Percentiles rank a stretch among this genome's conserved stretches.
phyloP scores from a whole-genome alignment of 2,113 vertebrate genomes.

The Glaucidium brasilianum region DNA sequence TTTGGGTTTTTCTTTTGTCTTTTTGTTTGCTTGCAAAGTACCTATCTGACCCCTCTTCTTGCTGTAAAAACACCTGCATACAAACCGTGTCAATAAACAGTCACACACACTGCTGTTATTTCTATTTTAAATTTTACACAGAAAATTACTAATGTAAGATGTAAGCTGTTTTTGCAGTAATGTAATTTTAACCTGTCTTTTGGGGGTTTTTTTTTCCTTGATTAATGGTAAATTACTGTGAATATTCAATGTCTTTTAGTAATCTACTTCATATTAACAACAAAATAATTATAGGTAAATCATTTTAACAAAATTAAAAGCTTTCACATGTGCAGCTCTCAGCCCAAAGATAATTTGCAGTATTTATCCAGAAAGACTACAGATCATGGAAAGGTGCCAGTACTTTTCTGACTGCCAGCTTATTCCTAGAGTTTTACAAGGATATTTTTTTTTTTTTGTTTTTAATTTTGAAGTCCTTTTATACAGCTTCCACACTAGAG shows the following conservation, averaged over 20 bases:
- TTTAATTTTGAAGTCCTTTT: constrained; percentile 49
- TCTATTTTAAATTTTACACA: background rate
- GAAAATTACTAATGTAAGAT: background rate
- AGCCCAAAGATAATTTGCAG: constrained; percentile 41
- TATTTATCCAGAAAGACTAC: constrained; percentile 29
- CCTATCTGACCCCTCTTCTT: background rate
- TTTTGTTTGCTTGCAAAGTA: background rate
- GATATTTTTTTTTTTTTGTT: background rate
- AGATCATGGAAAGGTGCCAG: constrained; percentile 50
- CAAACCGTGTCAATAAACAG: background rate
- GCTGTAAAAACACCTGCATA: background rate
- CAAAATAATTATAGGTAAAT: constrained; percentile 61
- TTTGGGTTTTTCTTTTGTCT: background rate
- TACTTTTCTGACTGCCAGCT: background rate
- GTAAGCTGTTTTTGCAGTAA: background rate
- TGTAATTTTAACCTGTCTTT: constrained; percentile 20
- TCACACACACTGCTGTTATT: background rate
- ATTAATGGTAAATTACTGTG: constrained; percentile 16
- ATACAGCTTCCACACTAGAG: constrained; percentile 12
- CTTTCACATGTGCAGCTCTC: constrained; percentile 35
- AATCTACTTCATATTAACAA: constrained; percentile 64
- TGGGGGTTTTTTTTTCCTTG: background rate
- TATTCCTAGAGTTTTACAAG: constrained; percentile 32
- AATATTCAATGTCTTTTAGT: constrained; percentile 54
- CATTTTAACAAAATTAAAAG: constrained; percentile 68